These are phyloP conservation scores for Petrocephalus zakoni DNA, from an alignment of 2,113 vertebrate genomes.

Conservation along the genomic window DNA sequence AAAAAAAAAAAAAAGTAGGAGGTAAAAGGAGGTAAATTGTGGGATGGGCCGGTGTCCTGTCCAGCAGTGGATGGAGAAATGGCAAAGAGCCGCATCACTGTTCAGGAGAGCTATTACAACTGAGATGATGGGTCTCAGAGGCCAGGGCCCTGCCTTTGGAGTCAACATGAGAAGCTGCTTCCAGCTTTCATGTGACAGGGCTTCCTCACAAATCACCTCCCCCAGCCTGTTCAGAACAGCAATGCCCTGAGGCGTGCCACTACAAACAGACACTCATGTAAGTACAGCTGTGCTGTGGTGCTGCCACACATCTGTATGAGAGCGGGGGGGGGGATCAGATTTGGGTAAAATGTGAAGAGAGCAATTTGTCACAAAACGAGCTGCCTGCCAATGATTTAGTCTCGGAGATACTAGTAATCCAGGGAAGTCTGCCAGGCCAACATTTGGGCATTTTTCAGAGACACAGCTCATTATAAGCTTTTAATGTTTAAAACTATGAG, in stretches of 20 bases:
- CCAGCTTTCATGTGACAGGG: slow-evolving; percentile 18
- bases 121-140: not conserved
- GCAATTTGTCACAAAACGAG: not conserved
- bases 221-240: slow-evolving; percentile 2
- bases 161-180: slow-evolving; percentile 9
- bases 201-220: slow-evolving; percentile 18
- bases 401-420: not conserved
- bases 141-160: slow-evolving; percentile 14
- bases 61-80: not conserved
- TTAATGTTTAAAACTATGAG: not conserved
- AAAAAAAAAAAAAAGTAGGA: not conserved
- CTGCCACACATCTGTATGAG: slow-evolving; percentile 5
- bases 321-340: not conserved
- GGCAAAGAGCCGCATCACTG: not conserved
- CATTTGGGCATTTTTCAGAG: not conserved
- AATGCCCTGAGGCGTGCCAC: not conserved
- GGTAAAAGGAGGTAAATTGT: not conserved
- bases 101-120: slow-evolving; percentile 14
- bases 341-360: slow-evolving; percentile 1
- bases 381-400: not conserved
- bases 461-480: not conserved
- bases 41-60: not conserved
- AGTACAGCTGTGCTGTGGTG: not conserved
- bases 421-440: not conserved
- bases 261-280: not conserved